Conservation (phyloP, 1,140 invertebrate species). For the Aphaenogaster floridana region DNA sequence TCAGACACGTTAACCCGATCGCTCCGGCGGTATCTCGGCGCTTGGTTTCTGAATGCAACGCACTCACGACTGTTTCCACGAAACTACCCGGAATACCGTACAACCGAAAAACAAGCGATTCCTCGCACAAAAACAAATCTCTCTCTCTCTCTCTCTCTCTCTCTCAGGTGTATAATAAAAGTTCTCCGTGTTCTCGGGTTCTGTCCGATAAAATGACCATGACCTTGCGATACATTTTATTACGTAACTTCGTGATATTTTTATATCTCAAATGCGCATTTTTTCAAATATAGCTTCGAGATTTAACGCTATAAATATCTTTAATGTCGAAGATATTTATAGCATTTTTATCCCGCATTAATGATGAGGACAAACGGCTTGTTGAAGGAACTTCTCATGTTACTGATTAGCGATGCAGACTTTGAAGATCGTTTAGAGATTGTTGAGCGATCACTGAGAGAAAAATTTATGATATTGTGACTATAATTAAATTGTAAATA, state of each 20-base stretch:
- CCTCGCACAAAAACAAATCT: neutral
- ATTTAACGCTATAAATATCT: slow-evolving; percentile 12
- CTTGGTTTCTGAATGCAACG: neutral
- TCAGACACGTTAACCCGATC: slow-evolving; percentile 14
- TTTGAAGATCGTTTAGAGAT: neutral
- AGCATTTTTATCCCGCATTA: neutral
- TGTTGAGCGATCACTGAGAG: neutral
- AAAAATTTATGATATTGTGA: too few species aligned
- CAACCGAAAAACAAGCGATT: neutral
- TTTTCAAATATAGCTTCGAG: neutral
- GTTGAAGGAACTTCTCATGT: neutral
- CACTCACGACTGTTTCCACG: neutral
- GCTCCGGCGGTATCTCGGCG: neutral
- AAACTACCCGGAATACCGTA: neutral
- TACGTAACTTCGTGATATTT: slow-evolving; percentile 16
- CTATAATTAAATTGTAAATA: too few species aligned
- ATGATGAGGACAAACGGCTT: neutral
- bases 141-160: too few species aligned
- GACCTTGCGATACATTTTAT: neutral
- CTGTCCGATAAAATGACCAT: neutral
- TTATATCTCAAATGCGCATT: slow-evolving; percentile 16
- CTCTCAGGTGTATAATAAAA: neutral
- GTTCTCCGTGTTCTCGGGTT: neutral
- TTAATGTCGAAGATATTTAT: neutral
- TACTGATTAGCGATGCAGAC: neutral